A percentile compares a stretch with the other conserved stretches of the same genome.
Conservation (phyloP, 35 echinoderm and acorn worm genomes). For the Heliocidaris tuberculata region DNA sequence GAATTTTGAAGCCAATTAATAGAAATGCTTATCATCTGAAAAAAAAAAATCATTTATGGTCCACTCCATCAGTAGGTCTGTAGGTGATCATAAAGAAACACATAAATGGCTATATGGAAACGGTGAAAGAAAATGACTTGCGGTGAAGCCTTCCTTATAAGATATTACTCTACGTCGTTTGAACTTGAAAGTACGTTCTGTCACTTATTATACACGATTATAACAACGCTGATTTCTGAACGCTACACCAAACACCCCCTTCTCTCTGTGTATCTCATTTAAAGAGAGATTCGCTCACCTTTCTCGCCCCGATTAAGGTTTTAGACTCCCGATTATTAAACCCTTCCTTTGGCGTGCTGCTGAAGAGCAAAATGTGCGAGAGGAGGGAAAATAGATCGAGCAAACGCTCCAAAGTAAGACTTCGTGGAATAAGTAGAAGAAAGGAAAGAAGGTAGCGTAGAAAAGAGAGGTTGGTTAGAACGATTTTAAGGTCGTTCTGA, state of each 20-base stretch:
- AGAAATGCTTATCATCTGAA: too few species aligned
- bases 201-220: conserved; percentile 32
- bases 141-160: not conserved
- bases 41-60: too few species aligned
- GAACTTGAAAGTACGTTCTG: conserved; percentile 16
- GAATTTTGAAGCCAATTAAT: too few species aligned
- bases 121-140: not conserved
- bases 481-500: conserved; percentile 27
- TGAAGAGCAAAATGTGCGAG: not conserved
- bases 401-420: not conserved
- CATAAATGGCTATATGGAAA: not conserved
- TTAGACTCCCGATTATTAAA: conserved; percentile 28
- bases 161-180: not conserved
- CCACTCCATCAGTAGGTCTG: not conserved
- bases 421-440: not conserved
- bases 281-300: not conserved
- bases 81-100: not conserved
- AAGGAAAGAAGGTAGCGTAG: not conserved
- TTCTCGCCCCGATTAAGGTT: not conserved
- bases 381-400: not conserved
- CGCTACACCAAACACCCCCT: conserved; percentile 13
- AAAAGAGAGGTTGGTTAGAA: conserved; percentile 40
- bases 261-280: not conserved
- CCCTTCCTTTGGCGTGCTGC: not conserved
- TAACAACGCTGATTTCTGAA: conserved; percentile 30